A percentile compares a stretch with the other conserved stretches of the same genome.
phyloP scores from a whole-genome alignment of 1,140 invertebrate species.

The Tetragonula clypearis region DNA sequence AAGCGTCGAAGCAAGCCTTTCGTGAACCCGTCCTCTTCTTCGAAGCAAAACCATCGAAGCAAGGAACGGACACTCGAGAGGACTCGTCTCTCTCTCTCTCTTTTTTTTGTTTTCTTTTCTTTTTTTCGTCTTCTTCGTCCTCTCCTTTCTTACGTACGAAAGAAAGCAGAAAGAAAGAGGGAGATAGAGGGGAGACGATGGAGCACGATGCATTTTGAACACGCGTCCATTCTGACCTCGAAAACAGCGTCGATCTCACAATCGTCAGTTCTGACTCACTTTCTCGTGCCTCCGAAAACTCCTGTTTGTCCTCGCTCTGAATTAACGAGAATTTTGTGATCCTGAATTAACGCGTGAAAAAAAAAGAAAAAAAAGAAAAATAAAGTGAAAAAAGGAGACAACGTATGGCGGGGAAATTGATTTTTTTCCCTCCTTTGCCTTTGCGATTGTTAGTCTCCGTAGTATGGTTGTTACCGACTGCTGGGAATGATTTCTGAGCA shows the following conservation, averaged over 20 bases:
- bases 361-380: too few species aligned
- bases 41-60: not conserved
- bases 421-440: not conserved
- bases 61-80: not conserved
- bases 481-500: not conserved
- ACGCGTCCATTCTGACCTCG: slow-evolving; percentile 27
- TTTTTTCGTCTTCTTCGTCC: not conserved
- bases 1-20: slow-evolving; percentile 4
- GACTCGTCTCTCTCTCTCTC: not conserved
- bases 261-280: slow-evolving; percentile 53
- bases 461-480: not conserved
- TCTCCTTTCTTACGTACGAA: not conserved
- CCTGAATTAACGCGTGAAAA: not conserved
- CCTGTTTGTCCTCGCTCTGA: not conserved
- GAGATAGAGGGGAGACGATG: not conserved
- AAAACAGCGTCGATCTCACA: slow-evolving; percentile 41
- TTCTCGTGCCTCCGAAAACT: slow-evolving; percentile 38
- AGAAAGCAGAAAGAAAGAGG: not conserved
- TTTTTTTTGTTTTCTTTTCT: too few species aligned
- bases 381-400: not conserved
- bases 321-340: slow-evolving; percentile 33
- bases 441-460: not conserved
- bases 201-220: slow-evolving; percentile 22
- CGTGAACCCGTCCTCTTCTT: not conserved
- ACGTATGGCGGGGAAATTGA: not conserved